Evolutionary conservation across 2,888 invertebrate genomes (phyloP), one percentile per base, ranked within the genome.

Genomic region (Cheilosia urbana): DNA sequence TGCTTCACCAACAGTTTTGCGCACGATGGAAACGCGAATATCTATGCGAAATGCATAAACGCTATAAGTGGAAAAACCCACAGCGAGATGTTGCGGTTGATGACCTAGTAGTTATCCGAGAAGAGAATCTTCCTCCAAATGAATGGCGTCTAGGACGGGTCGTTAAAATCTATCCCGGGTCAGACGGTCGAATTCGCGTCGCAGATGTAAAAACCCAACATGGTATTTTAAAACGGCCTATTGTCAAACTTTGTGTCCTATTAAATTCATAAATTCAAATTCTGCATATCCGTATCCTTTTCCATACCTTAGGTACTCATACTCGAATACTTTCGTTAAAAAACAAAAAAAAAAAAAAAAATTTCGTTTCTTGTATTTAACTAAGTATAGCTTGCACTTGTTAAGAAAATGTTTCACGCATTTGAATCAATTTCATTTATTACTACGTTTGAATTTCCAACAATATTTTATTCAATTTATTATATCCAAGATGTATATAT

Each of bases 71-170:
- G 6, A 27, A 7, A 27, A 6, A 27, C 7, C 7, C 27, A 27
- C 27, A 27, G 27, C 27, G 6, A 27, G 27, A 27, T 27, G 27
- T 27, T 6, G 27, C 27, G 6, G 6, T 27, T 27, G 6, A 27
- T 1, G 27, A 27, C 6, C 27, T 27, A 27, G 27, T 27, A 6
- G 27, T 27, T 27, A 27, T 27, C 27, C 5, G 27, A 27, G 27
- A 27, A 27, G 27, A 27, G 1, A 27, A 27, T 1, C 27, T 27
- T 27, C 27, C 27, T 27, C 6, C 27, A 27, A 62, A 58, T 27
- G 77, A 79, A 63, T 78, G 79, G 76, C 68, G 51, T 27, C 11
- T 80, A 65, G 65, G 76, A 19, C 58, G 80, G 4, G 55, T 77
- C 24, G n/a, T 27, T 7, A 27, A 27, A 27, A 27, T 27, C 6